Percentiles rank a stretch among this genome's conserved stretches.
These are phyloP conservation scores for Smithornis capensis DNA, from an alignment of 2,113 vertebrate genomes.

Conservation along the genomic window DNA sequence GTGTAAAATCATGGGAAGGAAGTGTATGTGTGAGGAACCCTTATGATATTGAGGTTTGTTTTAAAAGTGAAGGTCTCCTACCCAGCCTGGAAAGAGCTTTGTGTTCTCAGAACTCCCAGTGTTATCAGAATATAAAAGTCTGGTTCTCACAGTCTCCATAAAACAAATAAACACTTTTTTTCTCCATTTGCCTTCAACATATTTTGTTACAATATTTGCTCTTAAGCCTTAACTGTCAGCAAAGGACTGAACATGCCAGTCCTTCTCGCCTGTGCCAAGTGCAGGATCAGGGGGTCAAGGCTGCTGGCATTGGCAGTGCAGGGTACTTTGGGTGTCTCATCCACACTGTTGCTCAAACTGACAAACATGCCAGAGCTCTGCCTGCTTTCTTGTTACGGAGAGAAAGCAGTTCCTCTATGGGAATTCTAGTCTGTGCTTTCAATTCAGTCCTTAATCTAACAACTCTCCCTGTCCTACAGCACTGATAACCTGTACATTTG, in stretches of 20 bases:
- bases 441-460: not conserved
- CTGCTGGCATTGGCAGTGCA: not conserved
- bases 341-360: not conserved
- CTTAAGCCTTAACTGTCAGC: not conserved
- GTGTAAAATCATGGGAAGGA: not conserved
- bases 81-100: not conserved
- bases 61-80: not conserved
- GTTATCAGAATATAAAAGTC: not conserved
- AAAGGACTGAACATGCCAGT: not conserved
- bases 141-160: not conserved
- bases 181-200: not conserved
- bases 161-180: not conserved
- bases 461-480: not conserved
- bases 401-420: not conserved
- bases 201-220: not conserved
- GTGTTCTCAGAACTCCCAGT: not conserved
- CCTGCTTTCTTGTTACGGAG: not conserved
- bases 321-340: not conserved
- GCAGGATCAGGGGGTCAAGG: accelerated
- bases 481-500: not conserved
- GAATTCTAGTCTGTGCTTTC: not conserved
- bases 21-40: not conserved
- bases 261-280: not conserved
- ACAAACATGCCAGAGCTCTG: not conserved
- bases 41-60: not conserved